Base-by-base conservation (phyloP, 2,888 invertebrate genomes). In the Amphipoea lucens region DNA sequence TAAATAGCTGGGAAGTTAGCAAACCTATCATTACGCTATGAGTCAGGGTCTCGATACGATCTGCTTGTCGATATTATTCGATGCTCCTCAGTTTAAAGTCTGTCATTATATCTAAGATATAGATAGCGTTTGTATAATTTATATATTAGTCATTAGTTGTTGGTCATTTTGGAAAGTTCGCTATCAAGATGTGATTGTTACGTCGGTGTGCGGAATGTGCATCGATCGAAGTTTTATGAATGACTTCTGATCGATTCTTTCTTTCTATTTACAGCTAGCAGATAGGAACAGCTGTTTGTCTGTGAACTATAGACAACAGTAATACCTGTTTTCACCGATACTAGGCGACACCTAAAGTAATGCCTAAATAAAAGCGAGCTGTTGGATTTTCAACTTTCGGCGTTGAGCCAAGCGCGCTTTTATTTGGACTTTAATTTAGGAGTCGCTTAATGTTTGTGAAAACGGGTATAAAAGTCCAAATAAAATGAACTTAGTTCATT, bases 1-100 rank as follows among this genome's bases (percentile, higher is more conserved):
- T 94, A 94, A 94, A 93, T 94, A 93, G 93, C 88, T 72, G 84
- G 72, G 85, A 87, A 87, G 90, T 93, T 92, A 90, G 88, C 87
- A 81, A 87, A 93, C 94, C 94, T 94, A 94, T 95, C 88, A 95
- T 95, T 95, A 95, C 89, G 83, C 90, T 91, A 92, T 94, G 94
- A 94, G 90, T 94, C 94, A 94, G 92, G 88, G 79, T 70, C 71
- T 82, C 88, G 93, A 92, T 94, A 93, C 88, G 87, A 92, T 94
- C 92, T 90, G 66, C 71, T 77, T 83, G 85, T 85, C 87, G 86
- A 86, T 87, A 84, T 85, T 86, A 86, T 90, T 83, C 85, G 83
- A 87, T 85, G 82, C 81, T 82, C 80, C 86, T 85, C 81, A 85
- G 85, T 87, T 87, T 88, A 88, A 90, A 84, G 84, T 89, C 90